Conservation (phyloP, 2,797 vertebrate genomes). For the Alauda arvensis region DNA sequence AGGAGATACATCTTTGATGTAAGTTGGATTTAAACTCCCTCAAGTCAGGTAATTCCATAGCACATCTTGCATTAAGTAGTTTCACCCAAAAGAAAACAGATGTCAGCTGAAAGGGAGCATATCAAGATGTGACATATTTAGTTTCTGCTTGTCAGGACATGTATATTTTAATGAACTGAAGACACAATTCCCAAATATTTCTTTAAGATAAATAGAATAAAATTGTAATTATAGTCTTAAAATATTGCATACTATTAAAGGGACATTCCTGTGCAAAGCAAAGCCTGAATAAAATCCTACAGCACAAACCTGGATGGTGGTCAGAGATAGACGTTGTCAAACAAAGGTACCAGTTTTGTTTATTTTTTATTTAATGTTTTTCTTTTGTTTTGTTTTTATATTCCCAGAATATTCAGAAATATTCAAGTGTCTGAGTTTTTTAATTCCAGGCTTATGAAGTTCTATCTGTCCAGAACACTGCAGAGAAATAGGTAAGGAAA, state of each 20-base stretch:
- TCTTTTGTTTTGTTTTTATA: not conserved
- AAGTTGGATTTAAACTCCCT: not conserved
- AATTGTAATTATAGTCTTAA: not conserved
- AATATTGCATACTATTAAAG: not conserved
- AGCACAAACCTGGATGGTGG: not conserved
- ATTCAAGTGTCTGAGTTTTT: not conserved
- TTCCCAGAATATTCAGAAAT: not conserved
- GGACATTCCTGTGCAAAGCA: not conserved
- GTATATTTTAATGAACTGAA: not conserved
- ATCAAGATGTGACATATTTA: not conserved
- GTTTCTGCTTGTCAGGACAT: not conserved
- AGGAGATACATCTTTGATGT: not conserved
- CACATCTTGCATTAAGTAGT: not conserved
- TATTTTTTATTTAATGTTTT: not conserved
- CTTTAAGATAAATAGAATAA: not conserved
- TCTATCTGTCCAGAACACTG: fast-evolving
- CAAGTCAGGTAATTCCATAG: not conserved
- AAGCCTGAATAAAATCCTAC: not conserved
- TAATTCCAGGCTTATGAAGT: not conserved
- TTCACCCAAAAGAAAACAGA: not conserved
- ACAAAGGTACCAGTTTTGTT: fast-evolving
- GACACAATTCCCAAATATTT: fast-evolving
- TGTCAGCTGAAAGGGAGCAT: not conserved
- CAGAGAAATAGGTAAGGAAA: fast-evolving
- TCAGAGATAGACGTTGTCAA: not conserved